Base-by-base conservation (phyloP, 1,140 invertebrate species). In the Diplogasteroides magnus region DNA sequence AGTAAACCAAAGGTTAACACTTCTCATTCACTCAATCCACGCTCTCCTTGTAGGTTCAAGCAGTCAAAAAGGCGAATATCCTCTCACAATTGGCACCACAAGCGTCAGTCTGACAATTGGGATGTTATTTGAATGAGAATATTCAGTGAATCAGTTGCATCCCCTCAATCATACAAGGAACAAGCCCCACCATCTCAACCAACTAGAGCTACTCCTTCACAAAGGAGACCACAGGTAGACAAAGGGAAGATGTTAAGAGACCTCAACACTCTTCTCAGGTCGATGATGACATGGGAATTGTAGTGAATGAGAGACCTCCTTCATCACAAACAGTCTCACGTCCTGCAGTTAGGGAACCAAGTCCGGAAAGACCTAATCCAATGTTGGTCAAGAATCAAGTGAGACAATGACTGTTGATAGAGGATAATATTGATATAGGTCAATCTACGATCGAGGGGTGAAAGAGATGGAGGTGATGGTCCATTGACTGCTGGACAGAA, bases 51-150 rank as follows among this genome's bases (percentile, higher is more conserved):
- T 13, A 25, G 27, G 13, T 23, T 25, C 74, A 80, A 55, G 80
- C 82, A 23, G 82, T 78, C 19, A 82, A 83, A 59, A 82, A 83
- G 32, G 82, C 80, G 11, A 82, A 82, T 61, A 83, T 82, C 64
- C 71, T 82, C 15, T 69, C 69, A 29, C 76, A 81, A 31, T 55
- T 83, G 71, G 78, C 76, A 31, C 69, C 76, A 19, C 55, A 57
- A 31, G 56, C 68, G 72, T 71, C 31, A 72, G 63, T 70, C 3
- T 29, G 29, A n/a, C n/a, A n/a, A n/a, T n/a, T n/a, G n/a, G n/a
- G n/a, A n/a, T n/a, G n/a, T n/a, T n/a, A n/a, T n/a, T n/a, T n/a
- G n/a, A n/a, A n/a, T n/a, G n/a, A 67, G 31, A 55, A 27, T 31
- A 66, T 48, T 48, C 37, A 48, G 37, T 48, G 37, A 48, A 14